A percentile compares a stretch with the other conserved stretches of the same genome.
Conservation (phyloP, 2,797 vertebrate genomes). For the Vipera latastei region DNA sequence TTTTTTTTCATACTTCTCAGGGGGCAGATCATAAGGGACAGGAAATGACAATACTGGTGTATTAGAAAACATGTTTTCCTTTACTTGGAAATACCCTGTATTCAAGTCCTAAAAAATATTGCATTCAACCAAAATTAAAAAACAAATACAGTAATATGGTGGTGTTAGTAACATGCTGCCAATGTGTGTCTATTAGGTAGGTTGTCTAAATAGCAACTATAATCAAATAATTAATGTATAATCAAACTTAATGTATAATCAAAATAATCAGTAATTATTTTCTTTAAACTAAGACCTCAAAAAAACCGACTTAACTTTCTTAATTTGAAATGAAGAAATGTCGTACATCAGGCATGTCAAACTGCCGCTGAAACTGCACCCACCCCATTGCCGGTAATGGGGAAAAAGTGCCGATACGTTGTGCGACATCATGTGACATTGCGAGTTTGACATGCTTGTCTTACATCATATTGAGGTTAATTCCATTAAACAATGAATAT, state of each 20-base stretch:
- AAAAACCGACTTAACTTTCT: not conserved
- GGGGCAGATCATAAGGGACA: slow-evolving; percentile 77
- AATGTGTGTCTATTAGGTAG: not conserved
- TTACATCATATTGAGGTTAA: not conserved
- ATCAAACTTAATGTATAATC: not conserved
- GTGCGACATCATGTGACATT: too few species aligned
- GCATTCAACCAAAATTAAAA: not conserved
- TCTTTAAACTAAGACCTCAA: not conserved
- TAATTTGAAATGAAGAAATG: not conserved
- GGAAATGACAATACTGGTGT: slow-evolving; percentile 63
- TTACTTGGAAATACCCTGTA: slow-evolving; percentile 66
- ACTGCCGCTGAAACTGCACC: too few species aligned
- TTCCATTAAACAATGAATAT: not conserved
- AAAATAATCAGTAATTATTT: not conserved
- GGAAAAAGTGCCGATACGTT: too few species aligned
- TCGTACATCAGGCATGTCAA: not conserved
- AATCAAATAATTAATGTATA: not conserved
- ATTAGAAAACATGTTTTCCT: slow-evolving; percentile 51
- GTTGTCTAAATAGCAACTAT: not conserved
- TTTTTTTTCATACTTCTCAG: slow-evolving; percentile 72
- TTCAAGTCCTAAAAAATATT: slow-evolving; percentile 64
- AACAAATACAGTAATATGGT: not conserved
- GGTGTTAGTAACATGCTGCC: not conserved
- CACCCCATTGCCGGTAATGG: too few species aligned
- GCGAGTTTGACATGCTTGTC: too few species aligned